A percentile compares a stretch with the other conserved stretches of the same genome.
Conservation (phyloP, 1,140 invertebrate genomes). For the Trialeurodes vaporariorum region DNA sequence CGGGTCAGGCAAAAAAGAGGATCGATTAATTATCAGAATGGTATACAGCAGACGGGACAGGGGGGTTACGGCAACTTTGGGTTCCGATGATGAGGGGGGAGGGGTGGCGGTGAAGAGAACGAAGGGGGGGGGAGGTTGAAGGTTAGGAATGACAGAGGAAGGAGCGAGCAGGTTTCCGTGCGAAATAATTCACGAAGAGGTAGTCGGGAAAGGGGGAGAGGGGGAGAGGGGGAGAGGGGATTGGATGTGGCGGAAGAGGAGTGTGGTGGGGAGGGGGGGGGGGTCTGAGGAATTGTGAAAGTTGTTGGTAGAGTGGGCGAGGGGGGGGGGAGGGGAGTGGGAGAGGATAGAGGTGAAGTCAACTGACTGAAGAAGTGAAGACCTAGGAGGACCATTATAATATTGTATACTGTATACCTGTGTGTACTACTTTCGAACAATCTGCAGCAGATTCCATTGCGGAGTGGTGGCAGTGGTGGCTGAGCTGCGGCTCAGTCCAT, state of each 20-base stretch:
- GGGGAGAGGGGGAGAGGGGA: too few species aligned
- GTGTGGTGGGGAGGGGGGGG: neutral
- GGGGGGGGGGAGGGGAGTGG: neutral
- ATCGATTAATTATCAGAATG: conserved; percentile 1
- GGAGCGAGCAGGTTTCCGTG: neutral
- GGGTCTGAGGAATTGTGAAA: neutral
- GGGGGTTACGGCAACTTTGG: too few species aligned
- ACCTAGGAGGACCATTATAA: neutral
- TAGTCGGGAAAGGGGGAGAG: neutral
- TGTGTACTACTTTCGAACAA: too few species aligned
- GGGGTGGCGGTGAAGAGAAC: too few species aligned
- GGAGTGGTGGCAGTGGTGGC: too few species aligned
- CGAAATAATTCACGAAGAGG: neutral
- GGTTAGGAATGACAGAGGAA: neutral
- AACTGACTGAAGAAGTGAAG: too few species aligned
- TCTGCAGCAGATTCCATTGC: too few species aligned
- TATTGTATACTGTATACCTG: neutral
- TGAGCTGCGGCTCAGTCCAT: too few species aligned
- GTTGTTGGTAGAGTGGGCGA: too few species aligned
- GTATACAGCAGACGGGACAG: too few species aligned
- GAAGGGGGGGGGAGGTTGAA: conserved; percentile 4
- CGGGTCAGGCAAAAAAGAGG: neutral
- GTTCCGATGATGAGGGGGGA: too few species aligned
- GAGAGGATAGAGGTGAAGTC: neutral
- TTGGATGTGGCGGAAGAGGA: too few species aligned